phyloP scores from a whole-genome alignment of 2,113 vertebrate species.

The Scalopus aquaticus region DNA sequence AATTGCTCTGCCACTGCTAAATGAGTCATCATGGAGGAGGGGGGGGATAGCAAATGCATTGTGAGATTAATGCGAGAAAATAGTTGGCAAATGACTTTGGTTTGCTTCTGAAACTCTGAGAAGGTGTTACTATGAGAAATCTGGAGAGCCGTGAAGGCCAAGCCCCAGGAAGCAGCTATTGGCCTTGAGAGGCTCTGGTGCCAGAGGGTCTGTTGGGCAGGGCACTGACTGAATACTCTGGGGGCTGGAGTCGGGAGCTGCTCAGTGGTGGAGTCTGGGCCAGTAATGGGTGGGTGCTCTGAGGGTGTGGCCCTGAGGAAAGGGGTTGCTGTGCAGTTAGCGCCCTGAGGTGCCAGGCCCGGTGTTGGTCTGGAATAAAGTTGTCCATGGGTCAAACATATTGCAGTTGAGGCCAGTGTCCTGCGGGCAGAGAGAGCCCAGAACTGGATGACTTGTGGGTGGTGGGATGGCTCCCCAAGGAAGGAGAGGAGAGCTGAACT shows the following conservation, averaged over 20 bases:
- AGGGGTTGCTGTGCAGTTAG: not conserved
- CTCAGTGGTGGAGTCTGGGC: not conserved
- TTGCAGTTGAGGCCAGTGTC: not conserved
- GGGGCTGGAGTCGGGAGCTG: not conserved
- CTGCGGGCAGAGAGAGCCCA: not conserved
- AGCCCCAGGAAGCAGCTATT: not conserved
- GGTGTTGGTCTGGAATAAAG: not conserved
- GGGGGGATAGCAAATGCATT: slow-evolving; percentile 72
- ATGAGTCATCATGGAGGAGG: slow-evolving; percentile 83
- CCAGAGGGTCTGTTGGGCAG: not conserved
- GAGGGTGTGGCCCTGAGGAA: not conserved
- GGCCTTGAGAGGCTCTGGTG: not conserved
- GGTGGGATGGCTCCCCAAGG: too few relatives aligned
- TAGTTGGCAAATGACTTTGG: slow-evolving; percentile 79
- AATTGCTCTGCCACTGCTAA: slow-evolving; percentile 85
- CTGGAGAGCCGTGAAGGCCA: not conserved
- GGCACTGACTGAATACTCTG: rapidly evolving
- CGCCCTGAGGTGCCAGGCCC: not conserved
- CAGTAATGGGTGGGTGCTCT: not conserved
- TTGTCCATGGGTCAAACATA: not conserved
- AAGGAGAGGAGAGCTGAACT: not conserved
- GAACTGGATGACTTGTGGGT: not conserved
- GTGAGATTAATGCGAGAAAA: slow-evolving; percentile 73
- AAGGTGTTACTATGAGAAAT: slow-evolving; percentile 68
- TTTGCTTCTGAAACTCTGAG: slow-evolving; percentile 67